A percentile compares a stretch with the other conserved stretches of the same genome.
phyloP scores from a whole-genome alignment of 2,797 vertebrate species.

The Leptatherina wallacei region DNA sequence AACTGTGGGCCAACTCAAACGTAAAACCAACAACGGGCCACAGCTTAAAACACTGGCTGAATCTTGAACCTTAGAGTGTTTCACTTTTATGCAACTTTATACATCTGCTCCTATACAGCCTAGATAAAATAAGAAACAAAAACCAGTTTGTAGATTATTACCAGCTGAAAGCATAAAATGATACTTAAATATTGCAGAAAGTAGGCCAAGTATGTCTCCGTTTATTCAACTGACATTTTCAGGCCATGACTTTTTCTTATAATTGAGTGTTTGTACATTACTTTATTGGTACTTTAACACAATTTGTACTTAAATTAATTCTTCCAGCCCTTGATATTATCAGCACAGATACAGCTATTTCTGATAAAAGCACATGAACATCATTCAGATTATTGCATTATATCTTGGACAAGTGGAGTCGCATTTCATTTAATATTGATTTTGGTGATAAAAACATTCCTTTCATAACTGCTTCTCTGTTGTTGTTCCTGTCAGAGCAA shows the following conservation, averaged over 20 bases:
- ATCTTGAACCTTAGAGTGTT: background rate
- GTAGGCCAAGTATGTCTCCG: background rate
- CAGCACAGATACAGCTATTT: constrained; percentile 1
- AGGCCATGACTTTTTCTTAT: background rate
- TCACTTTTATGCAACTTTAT: background rate
- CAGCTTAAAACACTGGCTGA: background rate
- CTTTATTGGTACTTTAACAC: constrained; percentile 3
- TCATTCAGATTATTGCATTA: constrained; percentile 25
- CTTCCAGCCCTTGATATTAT: constrained; percentile 5
- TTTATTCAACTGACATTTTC: constrained; percentile 9
- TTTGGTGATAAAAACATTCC: constrained; percentile 18
- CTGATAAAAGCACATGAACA: constrained; percentile 26
- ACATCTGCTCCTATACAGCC: background rate
- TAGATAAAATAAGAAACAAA: background rate
- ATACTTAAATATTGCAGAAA: background rate
- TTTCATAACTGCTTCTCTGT: constrained; percentile 2
- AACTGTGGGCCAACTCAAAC: background rate
- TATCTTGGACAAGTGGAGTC: constrained; percentile 9
- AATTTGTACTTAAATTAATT: constrained; percentile 3
- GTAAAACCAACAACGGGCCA: background rate
- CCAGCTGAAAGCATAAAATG: background rate
- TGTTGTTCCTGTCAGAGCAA: constrained; percentile 14
- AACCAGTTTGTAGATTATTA: background rate
- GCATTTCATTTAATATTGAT: constrained; percentile 21
- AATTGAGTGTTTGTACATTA: constrained; percentile 2